Percentiles rank a stretch among this genome's conserved stretches.
Conservation (phyloP, 1,140 invertebrate species). For the Meloidogyne floridensis region DNA sequence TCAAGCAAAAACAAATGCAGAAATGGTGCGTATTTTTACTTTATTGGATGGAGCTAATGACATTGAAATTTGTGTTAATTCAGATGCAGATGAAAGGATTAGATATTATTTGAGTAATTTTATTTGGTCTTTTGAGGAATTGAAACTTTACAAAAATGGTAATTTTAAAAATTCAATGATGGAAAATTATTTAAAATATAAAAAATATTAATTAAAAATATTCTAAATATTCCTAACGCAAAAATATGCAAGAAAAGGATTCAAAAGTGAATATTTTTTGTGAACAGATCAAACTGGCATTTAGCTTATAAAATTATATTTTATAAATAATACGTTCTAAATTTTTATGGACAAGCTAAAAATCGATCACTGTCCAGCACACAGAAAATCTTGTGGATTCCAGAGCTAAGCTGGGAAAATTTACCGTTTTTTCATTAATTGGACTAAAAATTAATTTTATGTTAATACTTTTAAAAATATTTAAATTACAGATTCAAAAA, state of each 20-base stretch:
- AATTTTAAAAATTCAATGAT: not conserved
- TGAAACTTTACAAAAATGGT: constrained; percentile 35
- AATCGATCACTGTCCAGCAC: too few species aligned
- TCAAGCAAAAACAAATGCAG: constrained; percentile 33
- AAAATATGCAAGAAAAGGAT: too few species aligned
- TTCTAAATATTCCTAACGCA: too few species aligned
- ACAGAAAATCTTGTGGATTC: too few species aligned
- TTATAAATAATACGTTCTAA: too few species aligned
- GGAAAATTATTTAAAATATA: not conserved
- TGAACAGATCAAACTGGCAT: too few species aligned
- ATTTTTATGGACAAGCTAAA: too few species aligned
- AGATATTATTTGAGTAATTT: constrained; percentile 6
- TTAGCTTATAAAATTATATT: too few species aligned
- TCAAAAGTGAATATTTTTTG: too few species aligned
- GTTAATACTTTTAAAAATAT: not conserved
- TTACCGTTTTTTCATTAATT: too few species aligned
- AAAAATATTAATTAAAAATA: not conserved
- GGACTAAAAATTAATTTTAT: too few species aligned
- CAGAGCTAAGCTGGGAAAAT: too few species aligned
- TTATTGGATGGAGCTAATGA: constrained; percentile 35
- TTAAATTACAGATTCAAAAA: constrained; percentile 3
- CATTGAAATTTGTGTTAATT: not conserved
- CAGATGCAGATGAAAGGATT: not conserved
- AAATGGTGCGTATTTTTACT: constrained; percentile 30
- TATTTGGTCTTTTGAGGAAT: constrained; percentile 28